phyloP scores from a whole-genome alignment of 2,113 vertebrate species.

The Calonectris borealis region DNA sequence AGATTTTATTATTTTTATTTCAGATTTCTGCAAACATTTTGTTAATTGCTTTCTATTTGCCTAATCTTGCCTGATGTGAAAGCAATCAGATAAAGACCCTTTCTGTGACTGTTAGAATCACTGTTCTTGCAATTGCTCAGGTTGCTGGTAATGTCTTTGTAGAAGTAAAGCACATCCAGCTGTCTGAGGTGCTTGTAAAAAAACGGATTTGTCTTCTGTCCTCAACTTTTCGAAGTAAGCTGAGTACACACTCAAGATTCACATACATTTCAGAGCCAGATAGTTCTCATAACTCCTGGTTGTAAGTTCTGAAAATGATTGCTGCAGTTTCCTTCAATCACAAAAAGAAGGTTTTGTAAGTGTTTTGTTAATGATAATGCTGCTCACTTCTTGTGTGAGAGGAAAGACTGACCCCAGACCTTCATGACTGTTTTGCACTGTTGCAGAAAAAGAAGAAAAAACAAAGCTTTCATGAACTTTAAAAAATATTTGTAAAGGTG shows the following conservation, averaged over 20 bases:
- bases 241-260: neutral
- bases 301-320: neutral
- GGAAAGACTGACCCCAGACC: neutral
- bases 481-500: neutral
- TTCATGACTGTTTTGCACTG: neutral
- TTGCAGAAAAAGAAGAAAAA: neutral
- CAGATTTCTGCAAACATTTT: neutral
- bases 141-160: neutral
- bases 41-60: neutral
- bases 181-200: neutral
- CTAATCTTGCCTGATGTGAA: neutral
- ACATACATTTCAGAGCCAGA: neutral
- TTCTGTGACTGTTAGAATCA: neutral
- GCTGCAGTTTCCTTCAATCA: neutral
- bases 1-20: neutral
- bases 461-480: fast-evolving
- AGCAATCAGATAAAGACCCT: neutral
- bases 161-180: neutral
- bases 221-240: neutral
- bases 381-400: neutral
- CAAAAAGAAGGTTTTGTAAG: neutral
- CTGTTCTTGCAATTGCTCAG: neutral
- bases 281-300: neutral
- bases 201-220: neutral
- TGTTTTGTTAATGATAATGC: neutral